phyloP scores from a whole-genome alignment of 2,113 vertebrate genomes.

The Perognathus longimembris region DNA sequence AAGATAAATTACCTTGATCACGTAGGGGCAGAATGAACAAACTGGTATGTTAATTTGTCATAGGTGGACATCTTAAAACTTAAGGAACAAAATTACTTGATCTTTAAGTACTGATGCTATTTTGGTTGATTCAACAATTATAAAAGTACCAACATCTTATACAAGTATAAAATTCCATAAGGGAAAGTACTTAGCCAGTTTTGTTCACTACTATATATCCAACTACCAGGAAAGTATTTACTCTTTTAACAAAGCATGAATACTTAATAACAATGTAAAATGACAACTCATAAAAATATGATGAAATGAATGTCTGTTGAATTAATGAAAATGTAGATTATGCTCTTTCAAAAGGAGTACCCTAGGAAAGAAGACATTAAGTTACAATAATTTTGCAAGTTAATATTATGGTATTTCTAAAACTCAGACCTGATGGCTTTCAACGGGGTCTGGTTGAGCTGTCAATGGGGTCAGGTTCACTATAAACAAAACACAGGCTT shows the following conservation, averaged over 20 bases:
- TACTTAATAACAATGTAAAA: neutral
- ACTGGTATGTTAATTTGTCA: neutral
- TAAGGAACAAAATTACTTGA: constrained; percentile 16
- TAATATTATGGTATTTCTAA: neutral
- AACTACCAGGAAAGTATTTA: neutral
- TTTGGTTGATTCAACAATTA: constrained; percentile 19
- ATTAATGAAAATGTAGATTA: constrained; percentile 3
- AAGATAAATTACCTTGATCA: neutral
- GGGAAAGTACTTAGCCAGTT: constrained; percentile 1
- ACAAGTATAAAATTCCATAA: neutral
- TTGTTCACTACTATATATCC: neutral
- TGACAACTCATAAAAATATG: neutral
- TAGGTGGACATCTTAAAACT: constrained; percentile 7
- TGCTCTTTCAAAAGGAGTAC: constrained; percentile 17
- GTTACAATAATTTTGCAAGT: neutral
- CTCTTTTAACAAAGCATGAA: constrained; percentile 24
- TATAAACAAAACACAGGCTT: neutral
- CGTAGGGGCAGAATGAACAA: neutral
- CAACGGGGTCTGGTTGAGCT: neutral
- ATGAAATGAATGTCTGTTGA: neutral
- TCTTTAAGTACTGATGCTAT: neutral
- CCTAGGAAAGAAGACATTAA: neutral
- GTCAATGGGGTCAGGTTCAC: neutral
- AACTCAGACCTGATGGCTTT: neutral
- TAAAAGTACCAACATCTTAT: neutral